Evolutionary conservation across 2,888 invertebrate genomes (phyloP), one percentile per base, ranked within the genome.

Genomic region (Nezara viridula): DNA sequence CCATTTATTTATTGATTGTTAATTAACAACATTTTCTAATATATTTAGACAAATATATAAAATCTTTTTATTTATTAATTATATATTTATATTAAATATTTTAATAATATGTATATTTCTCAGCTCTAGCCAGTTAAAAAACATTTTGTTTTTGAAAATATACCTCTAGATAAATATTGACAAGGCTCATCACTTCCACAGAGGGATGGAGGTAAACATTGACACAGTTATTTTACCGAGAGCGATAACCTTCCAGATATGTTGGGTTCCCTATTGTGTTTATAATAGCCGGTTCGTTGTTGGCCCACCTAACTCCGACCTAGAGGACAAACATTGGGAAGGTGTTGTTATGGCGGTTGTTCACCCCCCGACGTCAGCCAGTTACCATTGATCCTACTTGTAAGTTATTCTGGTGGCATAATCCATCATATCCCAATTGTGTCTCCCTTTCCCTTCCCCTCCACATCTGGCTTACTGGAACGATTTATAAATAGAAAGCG

Each of bases 391-490:
- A 73, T 73, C 66, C 66, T 73, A 19, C 66, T 73, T 73, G 66
- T 37, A 73, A 73, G 66, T 73, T 73, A 73, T 73, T 73, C 66
- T 73, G 66, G 66, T 37, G 66, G 32, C 66, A 73, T 73, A 73
- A 73, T 73, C 66, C 66, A 73, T 73, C 66, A 73, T 73, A 73
- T 73, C 66, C 66, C 66, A 73, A 73, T 73, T 73, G 66, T 73
- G 19, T 9, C 37, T 19, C 19, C 19, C 66, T 12, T 10, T n/a
- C n/a, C n/a, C 44, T 44, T 44, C 10, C 37, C 27, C 6, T n/a
- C 10, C 12, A 4, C 27, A 27, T 21, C 32, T 37, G 19, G 66
- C 7, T 73, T 73, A 73, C 66, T 37, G 66, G 32, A 7, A 73
- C 37, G 32, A 9, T 73, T 37, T 73, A 73, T 73, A 73, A 73